Evolutionary conservation across 2,888 invertebrate species (phyloP), one percentile per base, ranked within the genome.

Genomic region (Cartodere bifasciata): DNA sequence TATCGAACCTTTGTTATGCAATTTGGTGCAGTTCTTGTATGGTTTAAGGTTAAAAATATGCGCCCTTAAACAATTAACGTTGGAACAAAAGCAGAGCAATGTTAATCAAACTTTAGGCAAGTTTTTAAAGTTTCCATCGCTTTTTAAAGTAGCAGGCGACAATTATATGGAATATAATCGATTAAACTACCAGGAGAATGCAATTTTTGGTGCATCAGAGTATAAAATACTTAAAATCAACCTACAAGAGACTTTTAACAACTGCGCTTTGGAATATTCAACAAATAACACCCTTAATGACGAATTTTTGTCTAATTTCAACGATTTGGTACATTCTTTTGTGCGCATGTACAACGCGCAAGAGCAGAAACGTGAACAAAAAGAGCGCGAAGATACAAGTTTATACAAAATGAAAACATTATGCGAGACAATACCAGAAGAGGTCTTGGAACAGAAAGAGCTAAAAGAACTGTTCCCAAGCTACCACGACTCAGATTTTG

Each of bases 311-410:
- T 32, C 39, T 12, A 39, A 66, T 2, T 64, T 79, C 23, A 62
- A 69, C 33, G 54, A 56, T 1, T 64, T 76, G 1, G 52, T 83
- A 1, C 63, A 65, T 29, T 61, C 68, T 23, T 68, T 85, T 29
- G 75, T 81, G 13, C 55, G 66, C 31, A 63, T 75, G 1, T 92
- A 91, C 88, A 74, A 75, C 46, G 67, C 72, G 34, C 82, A 86
- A 44, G 76, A 85, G 46, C 69, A 72, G 28, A 71, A 73, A 14
- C 67, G 70, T 11, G 72, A 74, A 40, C 65, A 65, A 44, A 70
- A 72, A 44, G 72, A 78, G 40, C 68, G 69, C 29, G 85, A 85
- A 43, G 77, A 82, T 35, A 83, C 83, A 30, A 78, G 76, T 42
- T 60, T 90, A 24, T 85, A 82, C 54, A 75, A 75, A 32, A 78